Percentiles rank a stretch among this genome's conserved stretches.
Conservation (phyloP, 1,140 invertebrate genomes). For the Trypoxylus dichotomus region DNA sequence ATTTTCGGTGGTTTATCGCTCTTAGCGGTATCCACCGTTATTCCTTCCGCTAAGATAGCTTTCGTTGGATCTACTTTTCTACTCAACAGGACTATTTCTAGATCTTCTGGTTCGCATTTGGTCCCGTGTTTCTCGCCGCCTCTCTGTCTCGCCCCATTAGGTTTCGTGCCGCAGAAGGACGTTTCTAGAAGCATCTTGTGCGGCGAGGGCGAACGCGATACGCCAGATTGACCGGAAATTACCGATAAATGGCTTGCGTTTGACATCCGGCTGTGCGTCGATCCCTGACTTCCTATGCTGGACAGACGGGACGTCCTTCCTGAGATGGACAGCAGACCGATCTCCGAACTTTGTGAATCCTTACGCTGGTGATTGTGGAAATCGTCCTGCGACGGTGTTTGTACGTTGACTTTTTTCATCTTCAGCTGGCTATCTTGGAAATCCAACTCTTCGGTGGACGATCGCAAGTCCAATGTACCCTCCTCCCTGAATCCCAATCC, state of each 20-base stretch:
- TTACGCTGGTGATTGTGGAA: constrained; percentile 67
- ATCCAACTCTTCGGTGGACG: constrained; percentile 83
- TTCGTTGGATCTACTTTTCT: constrained; percentile 60
- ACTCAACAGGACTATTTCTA: constrained; percentile 67
- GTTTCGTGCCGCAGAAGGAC: constrained; percentile 83
- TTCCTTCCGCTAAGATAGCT: constrained; percentile 59
- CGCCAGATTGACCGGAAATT: constrained; percentile 70
- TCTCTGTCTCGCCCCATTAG: constrained; percentile 54
- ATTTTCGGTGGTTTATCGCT: constrained; percentile 25
- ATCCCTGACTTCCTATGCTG: constrained; percentile 69
- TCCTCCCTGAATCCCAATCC: constrained; percentile 72
- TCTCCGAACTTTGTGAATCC: constrained; percentile 76
- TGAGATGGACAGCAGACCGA: constrained; percentile 77
- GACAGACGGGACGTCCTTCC: constrained; percentile 80
- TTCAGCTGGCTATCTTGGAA: constrained; percentile 70
- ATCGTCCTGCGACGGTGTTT: constrained; percentile 48
- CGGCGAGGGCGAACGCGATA: constrained; percentile 78
- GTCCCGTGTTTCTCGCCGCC: constrained; percentile 51
- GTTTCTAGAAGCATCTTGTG: constrained; percentile 87
- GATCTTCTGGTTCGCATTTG: constrained; percentile 60
- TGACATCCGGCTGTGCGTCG: constrained; percentile 61
- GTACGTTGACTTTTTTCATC: constrained; percentile 54
- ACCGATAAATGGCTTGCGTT: constrained; percentile 59
- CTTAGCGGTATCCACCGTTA: constrained; percentile 45
- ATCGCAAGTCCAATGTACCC: constrained; percentile 76